These are phyloP conservation scores for Mylabris sibirica DNA, from an alignment of 2,888 invertebrate species.

Conservation along the genomic window DNA sequence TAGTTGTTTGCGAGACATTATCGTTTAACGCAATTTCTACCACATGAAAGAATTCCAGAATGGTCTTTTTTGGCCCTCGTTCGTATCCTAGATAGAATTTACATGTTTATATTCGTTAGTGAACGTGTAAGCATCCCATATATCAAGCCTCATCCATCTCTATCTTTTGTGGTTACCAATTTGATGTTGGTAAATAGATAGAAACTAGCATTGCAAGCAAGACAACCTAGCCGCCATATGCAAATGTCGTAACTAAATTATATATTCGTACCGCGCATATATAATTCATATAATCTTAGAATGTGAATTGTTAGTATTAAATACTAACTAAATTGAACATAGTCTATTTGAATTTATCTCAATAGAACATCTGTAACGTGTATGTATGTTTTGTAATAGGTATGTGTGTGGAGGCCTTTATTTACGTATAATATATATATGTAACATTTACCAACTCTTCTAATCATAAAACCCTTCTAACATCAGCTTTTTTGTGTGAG, in stretches of 20 bases:
- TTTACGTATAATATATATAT: slow-evolving; percentile 24
- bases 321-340: slow-evolving; percentile 19
- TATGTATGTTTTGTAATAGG: slow-evolving; percentile 8
- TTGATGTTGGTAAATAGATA: slow-evolving; percentile 18
- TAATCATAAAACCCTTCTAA: slow-evolving; percentile 38
- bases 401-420: slow-evolving; percentile 4
- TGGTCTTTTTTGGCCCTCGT: background rate
- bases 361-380: slow-evolving; percentile 48
- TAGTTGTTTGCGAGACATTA: background rate
- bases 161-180: background rate
- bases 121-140: background rate
- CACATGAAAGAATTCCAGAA: background rate
- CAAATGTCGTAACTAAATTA: slow-evolving; percentile 62
- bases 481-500: background rate
- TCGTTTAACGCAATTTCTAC: background rate
- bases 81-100: background rate
- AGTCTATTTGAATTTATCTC: slow-evolving; percentile 42
- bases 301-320: slow-evolving; percentile 32
- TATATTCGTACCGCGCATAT: slow-evolving; percentile 60
- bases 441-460: slow-evolving; percentile 35
- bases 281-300: slow-evolving; percentile 51
- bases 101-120: slow-evolving; percentile 16
- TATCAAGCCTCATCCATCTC: slow-evolving; percentile 6
- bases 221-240: slow-evolving; percentile 57
- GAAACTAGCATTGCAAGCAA: slow-evolving; percentile 8